Base-by-base conservation (phyloP, 2,888 invertebrate genomes). In the Mantis religiosa region DNA sequence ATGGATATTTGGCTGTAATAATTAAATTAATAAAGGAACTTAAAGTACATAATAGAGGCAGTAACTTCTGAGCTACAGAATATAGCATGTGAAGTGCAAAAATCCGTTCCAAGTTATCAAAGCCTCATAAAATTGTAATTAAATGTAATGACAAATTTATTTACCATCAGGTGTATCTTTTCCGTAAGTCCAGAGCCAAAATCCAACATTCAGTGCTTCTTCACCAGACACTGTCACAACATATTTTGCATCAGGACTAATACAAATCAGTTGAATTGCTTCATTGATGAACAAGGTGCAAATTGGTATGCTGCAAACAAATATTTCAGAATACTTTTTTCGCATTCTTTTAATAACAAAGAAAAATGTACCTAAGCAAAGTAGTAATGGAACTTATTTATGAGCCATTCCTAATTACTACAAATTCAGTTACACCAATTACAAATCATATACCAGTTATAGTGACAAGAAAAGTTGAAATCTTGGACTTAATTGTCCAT, bases 151-250 rank as follows among this genome's bases (percentile, higher is more conserved):
- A 9, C 28, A 71, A 28, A 20, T 15, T 3, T 71, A 71, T 87
- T 91, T 92, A 95, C 95, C 95, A 92, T 95, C 94, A 7, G 95
- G 94, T 85, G 92, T 91, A 20, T 94, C 93, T 14, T 91, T 91
- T 6, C 95, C 95, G 41, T 92, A 93, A 71, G 95, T 94, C 96
- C 96, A 96, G 84, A 95, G 92, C 96, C 96, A 96, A 92, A 96
- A 94, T 90, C 94, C 93, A 0, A 96, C 90, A 0, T 92, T 91
- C 30, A 94, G 94, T 88, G 92, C 92, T 0, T 93, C 92, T 85
- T 93, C 93, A 90, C 94, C 94, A 4, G 94, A 95, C 87, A 95
- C 91, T 0, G 95, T 95, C 1, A 95, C 92, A 83, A 96, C 92
- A 91, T 94, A 95, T 91, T 94, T 95, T 1, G 95, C 95, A 90